Base-by-base conservation (phyloP, 2,797 vertebrate species). In the Propithecus deckenii region DNA sequence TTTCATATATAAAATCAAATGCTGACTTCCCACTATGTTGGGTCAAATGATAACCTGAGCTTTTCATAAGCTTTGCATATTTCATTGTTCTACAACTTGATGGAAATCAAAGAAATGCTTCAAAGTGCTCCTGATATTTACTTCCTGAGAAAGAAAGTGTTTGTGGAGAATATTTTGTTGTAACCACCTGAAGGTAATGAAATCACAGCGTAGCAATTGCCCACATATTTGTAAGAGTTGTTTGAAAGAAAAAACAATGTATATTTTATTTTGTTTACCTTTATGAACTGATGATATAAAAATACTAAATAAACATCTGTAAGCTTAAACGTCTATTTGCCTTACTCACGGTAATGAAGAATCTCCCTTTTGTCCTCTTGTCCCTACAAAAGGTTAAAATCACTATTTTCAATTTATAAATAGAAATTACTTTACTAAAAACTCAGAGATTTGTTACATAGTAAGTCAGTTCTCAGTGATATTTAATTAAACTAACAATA, bases 401-500 rank as follows among this genome's bases (percentile, higher is more conserved):
- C 59, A 30, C 1, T 1, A 23, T 52, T 96, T 80, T 61, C 1
- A 15, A 87, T 71, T 89, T 88, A 72, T 17, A 72, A 61, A 25
- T 32, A 35, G 22, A 71, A 86, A 92, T 18, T 61, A 59, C 83
- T 67, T 15, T 22, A 79, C 63, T 84, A 67, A 87, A 59, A 38
- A 63, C 18, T 14, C 15, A 86, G 7, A 91, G 81, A 50, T 88
- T 67, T 84, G 13, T 81, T 65, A 72, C 83, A 32, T 23, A 46
- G 0, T 72, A 83, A 65, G 9, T 90, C n/a, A 78, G 12, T 85
- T 95, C 87, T 85, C 23, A 76, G 28, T 48, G 38, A 59, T 81
- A 63, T 38, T 95, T 81, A 74, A 80, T 91, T 84, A 89, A 95
- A 87, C 23, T 81, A 72, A n/a, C 15, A 89, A 59, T 25, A 85